Conservation (phyloP, 2,113 vertebrate species). For the Sinocyclocheilus rhinocerous region DNA sequence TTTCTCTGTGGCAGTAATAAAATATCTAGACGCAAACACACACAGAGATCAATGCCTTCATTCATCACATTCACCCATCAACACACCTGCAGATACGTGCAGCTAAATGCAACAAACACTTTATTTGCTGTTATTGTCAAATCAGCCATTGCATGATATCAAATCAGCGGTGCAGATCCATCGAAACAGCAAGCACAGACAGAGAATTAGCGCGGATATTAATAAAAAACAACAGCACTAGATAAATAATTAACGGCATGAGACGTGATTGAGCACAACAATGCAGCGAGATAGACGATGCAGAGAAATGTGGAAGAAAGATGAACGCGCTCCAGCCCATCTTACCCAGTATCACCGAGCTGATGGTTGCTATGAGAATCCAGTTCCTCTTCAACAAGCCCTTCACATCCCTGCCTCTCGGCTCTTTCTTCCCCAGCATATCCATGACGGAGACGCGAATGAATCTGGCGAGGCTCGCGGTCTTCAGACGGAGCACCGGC, state of each 20-base stretch:
- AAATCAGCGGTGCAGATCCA: background rate
- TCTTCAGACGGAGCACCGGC: background rate
- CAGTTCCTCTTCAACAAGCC: conserved; percentile 85
- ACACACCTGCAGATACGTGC: conserved; percentile 20
- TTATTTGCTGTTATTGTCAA: background rate
- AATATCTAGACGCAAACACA: conserved; percentile 46
- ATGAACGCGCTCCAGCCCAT: background rate
- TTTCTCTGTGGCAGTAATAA: conserved; percentile 62
- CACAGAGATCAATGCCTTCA: background rate
- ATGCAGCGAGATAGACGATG: background rate
- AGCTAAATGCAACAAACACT: background rate
- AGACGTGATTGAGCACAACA: background rate
- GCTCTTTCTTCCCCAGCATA: conserved; percentile 78
- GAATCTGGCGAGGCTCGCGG: too few relatives aligned
- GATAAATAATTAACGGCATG: background rate
- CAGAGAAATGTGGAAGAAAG: background rate
- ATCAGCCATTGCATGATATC: background rate
- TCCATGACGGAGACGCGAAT: conserved; percentile 56
- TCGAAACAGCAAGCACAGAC: background rate
- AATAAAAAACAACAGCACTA: background rate
- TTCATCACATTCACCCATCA: conserved; percentile 30
- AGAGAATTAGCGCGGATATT: background rate
- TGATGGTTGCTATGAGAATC: conserved; percentile 86
- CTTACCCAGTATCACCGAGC: conserved; percentile 88
- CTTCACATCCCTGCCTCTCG: conserved; percentile 72